Percentiles rank a stretch among this genome's conserved stretches.
Conservation (phyloP, 1,140 invertebrate species). For the Drosophila novamexicana region DNA sequence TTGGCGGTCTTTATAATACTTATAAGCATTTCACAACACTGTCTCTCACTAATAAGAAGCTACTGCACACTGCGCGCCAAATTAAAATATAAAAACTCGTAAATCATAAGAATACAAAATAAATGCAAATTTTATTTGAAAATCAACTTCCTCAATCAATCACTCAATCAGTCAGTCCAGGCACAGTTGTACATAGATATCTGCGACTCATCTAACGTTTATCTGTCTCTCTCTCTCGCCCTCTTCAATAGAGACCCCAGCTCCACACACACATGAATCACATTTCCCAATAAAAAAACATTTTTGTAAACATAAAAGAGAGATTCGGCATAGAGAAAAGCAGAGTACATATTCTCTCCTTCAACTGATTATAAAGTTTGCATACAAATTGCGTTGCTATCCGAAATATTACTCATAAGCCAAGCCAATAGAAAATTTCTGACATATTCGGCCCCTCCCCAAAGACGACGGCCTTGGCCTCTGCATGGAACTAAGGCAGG, state of each 20-base stretch:
- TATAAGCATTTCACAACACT: no score
- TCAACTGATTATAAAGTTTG: not conserved
- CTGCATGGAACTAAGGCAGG: conserved; percentile 3
- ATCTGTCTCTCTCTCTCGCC: not conserved
- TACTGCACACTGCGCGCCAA: no score
- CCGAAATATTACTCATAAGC: conserved; percentile 7
- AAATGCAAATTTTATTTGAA: no score
- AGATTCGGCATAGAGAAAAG: not conserved
- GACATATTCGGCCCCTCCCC: not conserved
- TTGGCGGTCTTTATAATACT: not conserved
- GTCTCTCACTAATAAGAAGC: no score
- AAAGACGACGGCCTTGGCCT: conserved; percentile 49
- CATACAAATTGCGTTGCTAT: conserved; percentile 21
- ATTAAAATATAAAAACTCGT: no score
- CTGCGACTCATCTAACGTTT: no score
- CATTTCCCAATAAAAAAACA: conserved; percentile 1
- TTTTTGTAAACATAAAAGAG: not conserved
- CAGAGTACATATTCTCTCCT: not conserved
- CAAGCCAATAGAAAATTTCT: not conserved
- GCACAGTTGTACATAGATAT: no score
- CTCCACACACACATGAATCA: not conserved
- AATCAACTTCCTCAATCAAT: no score
- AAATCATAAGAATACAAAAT: no score
- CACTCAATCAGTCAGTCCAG: no score
- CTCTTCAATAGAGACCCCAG: not conserved